phyloP scores from a whole-genome alignment of 2,113 vertebrate genomes.

The Silurus meridionalis region DNA sequence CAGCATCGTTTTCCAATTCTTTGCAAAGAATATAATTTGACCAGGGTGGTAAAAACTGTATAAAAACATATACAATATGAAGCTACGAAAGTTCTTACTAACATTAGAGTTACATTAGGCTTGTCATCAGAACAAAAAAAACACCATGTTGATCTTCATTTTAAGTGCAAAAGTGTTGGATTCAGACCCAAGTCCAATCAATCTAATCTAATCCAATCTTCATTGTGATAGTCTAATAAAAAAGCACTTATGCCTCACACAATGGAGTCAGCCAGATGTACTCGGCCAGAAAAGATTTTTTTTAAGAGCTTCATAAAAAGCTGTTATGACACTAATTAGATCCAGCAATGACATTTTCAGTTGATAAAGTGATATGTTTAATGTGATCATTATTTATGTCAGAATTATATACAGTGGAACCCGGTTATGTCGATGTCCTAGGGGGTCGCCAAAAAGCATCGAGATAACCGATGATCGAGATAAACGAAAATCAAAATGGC shows the following conservation, averaged over 20 bases:
- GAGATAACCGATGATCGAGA: too few species aligned
- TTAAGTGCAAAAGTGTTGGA: not conserved
- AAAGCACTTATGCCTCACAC: not conserved
- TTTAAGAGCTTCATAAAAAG: not conserved
- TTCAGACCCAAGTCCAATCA: not conserved
- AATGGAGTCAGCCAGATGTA: not conserved
- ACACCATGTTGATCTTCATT: not conserved
- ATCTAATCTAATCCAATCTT: too few species aligned
- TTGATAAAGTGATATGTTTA: conserved; percentile 5
- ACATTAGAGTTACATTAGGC: not conserved
- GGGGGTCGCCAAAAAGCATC: too few species aligned
- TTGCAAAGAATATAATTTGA: too few species aligned
- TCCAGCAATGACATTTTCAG: not conserved
- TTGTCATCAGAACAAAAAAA: not conserved
- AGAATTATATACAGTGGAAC: too few species aligned
- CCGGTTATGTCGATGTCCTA: too few species aligned
- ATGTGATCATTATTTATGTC: not conserved
- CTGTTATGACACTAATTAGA: not conserved
- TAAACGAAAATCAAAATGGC: too few species aligned
- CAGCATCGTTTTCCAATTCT: too few species aligned
- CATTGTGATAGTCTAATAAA: conserved; percentile 1
- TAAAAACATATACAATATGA: too few species aligned
- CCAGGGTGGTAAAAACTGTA: not conserved
- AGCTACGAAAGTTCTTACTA: not conserved
- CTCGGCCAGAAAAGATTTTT: not conserved